Evolutionary conservation across 2,113 vertebrate genomes (phyloP), one percentile per base, ranked within the genome.

Genomic region (Thunnus maccoyii): DNA sequence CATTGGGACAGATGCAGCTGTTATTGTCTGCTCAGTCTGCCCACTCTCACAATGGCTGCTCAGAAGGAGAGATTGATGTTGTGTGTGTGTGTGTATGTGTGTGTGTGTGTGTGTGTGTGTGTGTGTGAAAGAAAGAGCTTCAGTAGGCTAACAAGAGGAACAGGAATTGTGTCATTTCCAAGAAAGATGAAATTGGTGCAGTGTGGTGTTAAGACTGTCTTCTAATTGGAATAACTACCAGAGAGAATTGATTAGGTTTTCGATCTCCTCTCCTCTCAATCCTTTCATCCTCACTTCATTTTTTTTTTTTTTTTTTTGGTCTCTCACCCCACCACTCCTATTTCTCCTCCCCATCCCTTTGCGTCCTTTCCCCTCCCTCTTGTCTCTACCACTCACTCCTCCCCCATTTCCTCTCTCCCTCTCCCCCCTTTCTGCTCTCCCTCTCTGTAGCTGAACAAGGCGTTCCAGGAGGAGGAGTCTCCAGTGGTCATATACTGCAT

Each of bases 381-480:
- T 65, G 88, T 78, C 81, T 88, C 74, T 56, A 18, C 80, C 6
- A 50, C 78, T 87, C 85, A 75, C 91, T 79, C 84, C 73, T 74
- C 78, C 80, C 80, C 82, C 83, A 71, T 77, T 76, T 82, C 70
- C 78, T 63, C 36, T 67, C 44, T 55, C 30, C 14, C 50, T 57
- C 36, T 46, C 56, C 57, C 56, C 58, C 52, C 58, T 70, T 74
- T 69, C 27, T 8, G 15, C 25, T 62, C 52, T 80, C 72, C 52
- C 27, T 85, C 30, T 78, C 73, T 87, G 68, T 89, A 99, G 98
- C 96, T 99, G 85, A 99, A 99, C 90, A 99, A 97, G 96, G 97
- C 98, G 72, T 99, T 99, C 92, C 98, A 99, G 92, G 97, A 99
- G 93, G 98, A 99, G 87, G 97, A 99, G 89, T 97, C 97, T 86